These are phyloP conservation scores for Pantherophis alleghaniensis DNA, from an alignment of 2,797 vertebrate genomes.

Conservation along the genomic window DNA sequence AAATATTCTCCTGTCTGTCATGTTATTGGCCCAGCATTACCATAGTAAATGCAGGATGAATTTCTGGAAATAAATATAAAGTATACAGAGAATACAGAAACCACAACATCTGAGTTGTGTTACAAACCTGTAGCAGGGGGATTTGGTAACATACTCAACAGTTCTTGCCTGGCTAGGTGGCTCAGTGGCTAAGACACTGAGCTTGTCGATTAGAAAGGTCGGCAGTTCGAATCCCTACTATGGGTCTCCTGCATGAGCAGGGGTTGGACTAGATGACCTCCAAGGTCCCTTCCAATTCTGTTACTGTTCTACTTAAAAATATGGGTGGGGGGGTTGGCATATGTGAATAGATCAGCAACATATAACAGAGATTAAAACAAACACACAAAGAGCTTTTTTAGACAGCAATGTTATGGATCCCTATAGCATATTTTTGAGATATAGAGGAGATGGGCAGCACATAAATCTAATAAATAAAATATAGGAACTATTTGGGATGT, in stretches of 20 bases:
- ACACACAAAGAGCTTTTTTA: not conserved
- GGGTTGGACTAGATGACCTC: too few relatives aligned
- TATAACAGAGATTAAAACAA: not conserved
- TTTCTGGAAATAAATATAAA: not conserved
- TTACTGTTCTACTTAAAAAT: not conserved
- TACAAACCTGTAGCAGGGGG: not conserved
- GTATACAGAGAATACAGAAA: not conserved
- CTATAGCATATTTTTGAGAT: not conserved
- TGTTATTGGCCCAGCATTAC: not conserved
- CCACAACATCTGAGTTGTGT: not conserved
- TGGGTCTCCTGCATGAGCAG: too few relatives aligned
- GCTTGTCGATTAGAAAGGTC: too few relatives aligned
- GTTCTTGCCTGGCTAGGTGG: too few relatives aligned
- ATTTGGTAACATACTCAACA: not conserved
- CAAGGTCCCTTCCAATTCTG: too few relatives aligned
- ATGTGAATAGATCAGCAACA: not conserved
- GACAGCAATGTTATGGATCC: not conserved
- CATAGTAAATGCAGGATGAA: not conserved
- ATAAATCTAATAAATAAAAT: not conserved
- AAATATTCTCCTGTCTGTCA: not conserved
- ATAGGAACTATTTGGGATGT: not conserved
- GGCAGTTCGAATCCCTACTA: too few relatives aligned
- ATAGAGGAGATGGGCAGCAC: not conserved
- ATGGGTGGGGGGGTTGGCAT: not conserved
- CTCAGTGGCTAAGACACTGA: too few relatives aligned